These are phyloP conservation scores for Apodemus speciosus DNA, from an alignment of 2,113 vertebrate species.

Conservation along the genomic window DNA sequence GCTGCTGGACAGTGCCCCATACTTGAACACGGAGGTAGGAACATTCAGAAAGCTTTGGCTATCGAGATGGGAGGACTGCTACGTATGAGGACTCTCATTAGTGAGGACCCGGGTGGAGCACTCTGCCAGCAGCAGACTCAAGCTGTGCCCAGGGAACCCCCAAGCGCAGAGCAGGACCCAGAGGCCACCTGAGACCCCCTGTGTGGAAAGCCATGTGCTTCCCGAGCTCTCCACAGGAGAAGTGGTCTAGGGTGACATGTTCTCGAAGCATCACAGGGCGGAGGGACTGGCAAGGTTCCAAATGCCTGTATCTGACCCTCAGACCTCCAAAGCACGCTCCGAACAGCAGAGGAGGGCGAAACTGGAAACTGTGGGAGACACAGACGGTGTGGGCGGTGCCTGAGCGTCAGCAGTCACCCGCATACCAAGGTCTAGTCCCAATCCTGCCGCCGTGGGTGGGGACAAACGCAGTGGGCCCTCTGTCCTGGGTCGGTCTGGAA, in stretches of 20 bases:
- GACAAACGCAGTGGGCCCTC: neutral
- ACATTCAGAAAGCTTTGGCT: neutral
- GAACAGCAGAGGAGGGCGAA: neutral
- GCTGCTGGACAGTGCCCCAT: neutral
- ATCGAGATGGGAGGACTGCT: neutral
- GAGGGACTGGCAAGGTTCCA: neutral
- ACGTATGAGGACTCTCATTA: neutral
- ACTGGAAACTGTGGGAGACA: neutral
- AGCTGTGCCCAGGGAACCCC: neutral
- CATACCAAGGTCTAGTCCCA: neutral
- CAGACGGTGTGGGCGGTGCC: neutral
- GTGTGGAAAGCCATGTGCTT: neutral
- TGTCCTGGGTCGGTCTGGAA: neutral
- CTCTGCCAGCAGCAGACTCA: neutral
- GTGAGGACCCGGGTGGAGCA: neutral
- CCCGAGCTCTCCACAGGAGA: neutral
- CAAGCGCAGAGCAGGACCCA: neutral
- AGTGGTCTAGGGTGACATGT: accelerated
- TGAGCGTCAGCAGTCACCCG: neutral
- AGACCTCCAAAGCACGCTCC: neutral
- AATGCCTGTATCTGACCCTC: neutral
- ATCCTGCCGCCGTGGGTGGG: too few species aligned
- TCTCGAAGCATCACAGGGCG: neutral
- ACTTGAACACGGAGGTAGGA: neutral
- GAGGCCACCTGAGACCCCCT: neutral